phyloP scores from a whole-genome alignment of 2,888 invertebrate genomes.

The Eupithecia insigniata region DNA sequence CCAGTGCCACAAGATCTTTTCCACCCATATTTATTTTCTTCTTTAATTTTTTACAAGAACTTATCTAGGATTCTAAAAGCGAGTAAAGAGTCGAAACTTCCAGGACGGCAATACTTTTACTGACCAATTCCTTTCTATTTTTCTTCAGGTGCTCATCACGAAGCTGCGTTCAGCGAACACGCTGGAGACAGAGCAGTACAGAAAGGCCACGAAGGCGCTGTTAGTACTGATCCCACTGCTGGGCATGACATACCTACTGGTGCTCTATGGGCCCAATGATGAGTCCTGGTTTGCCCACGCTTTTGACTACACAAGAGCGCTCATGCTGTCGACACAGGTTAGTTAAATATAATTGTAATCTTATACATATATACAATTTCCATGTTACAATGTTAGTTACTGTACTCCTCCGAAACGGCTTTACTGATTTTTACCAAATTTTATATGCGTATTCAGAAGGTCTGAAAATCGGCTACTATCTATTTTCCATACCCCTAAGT shows the following conservation, averaged over 20 bases:
- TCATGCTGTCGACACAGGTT: constrained; percentile 96
- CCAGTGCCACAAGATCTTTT: too few relatives aligned
- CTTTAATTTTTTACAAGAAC: too few relatives aligned
- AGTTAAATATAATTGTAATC: constrained; percentile 31
- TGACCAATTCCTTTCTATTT: background rate
- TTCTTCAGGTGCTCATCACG: constrained; percentile 93
- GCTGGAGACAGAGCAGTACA: constrained; percentile 94
- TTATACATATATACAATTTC: too few relatives aligned
- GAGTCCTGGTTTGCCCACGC: constrained; percentile 89
- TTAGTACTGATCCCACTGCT: constrained; percentile 96
- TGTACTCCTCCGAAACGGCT: too few relatives aligned
- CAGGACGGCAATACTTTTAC: background rate
- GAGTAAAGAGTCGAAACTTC: background rate
- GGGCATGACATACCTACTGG: constrained; percentile 95
- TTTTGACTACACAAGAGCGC: constrained; percentile 91
- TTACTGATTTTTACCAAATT: too few relatives aligned
- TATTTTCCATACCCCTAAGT: too few relatives aligned
- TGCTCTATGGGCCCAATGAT: constrained; percentile 91
- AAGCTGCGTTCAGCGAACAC: constrained; percentile 96
- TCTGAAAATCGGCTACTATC: too few relatives aligned
- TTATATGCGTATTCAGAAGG: too few relatives aligned
- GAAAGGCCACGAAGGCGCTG: constrained; percentile 95
- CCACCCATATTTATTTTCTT: too few relatives aligned
- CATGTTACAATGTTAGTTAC: too few relatives aligned
- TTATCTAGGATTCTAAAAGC: too few relatives aligned